Base-by-base conservation (phyloP, 2,113 vertebrate genomes). In the Electrona antarctica region DNA sequence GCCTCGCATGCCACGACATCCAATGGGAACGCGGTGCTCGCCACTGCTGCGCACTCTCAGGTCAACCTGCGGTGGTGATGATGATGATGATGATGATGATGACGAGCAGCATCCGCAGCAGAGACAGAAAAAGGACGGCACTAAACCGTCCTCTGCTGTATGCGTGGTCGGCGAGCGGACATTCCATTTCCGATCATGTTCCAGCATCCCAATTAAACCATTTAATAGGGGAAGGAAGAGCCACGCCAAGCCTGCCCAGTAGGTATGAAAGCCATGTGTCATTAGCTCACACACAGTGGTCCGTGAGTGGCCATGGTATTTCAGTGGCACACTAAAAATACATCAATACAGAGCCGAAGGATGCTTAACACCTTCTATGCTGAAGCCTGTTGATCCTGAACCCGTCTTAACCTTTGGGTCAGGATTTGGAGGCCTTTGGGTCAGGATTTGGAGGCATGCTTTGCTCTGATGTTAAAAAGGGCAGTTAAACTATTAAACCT, bases 261-360 rank as follows among this genome's bases (percentile, higher is more conserved):
- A 11, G 59, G 69, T 67, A 77, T 81, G 62, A 82, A 78, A 77
- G 49, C 56, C 60, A 73, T 87, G 81, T 73, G 82, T 84, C 82
- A 75, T 64, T 3, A 45, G 48, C 28, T 62, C 61, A 28, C 66
- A 47, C 33, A 33, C 73, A 52, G 60, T 60, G 5, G 51, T 56
- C 58, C 72, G 14, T 10, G 73, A 72, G 54, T 62, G 67, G 60
- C 67, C 76, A 64, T 65, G 82, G 81, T 73, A 67, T 80, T 82
- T 89, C 60, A 80, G 73, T 64, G 77, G 66, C 80, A 62, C 28
- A 71, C 87, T 92, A 91, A 90, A 91, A 86, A 91, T 91, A 92
- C 85, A 87, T 86, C 80, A 84, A 80, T 89, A 87, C 33, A 78
- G 74, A 84, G 82, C 77, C 79, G 71, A 66, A 67, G 76, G 80